phyloP scores from a whole-genome alignment of 2,797 vertebrate genomes.

The Prunella strophiata region DNA sequence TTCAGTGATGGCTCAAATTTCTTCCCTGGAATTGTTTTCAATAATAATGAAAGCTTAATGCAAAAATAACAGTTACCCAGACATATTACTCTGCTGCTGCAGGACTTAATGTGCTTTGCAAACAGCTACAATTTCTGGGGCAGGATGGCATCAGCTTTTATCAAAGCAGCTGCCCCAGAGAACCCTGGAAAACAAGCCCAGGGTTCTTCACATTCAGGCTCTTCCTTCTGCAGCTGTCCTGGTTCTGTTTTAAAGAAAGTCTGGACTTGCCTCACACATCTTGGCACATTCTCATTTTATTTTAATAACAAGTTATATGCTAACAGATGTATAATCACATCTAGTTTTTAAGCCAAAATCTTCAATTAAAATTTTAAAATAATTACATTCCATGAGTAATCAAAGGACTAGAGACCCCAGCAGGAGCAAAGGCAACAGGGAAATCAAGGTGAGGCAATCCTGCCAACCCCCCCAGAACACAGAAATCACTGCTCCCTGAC shows the following conservation, averaged over 20 bases:
- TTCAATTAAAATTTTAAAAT: not conserved
- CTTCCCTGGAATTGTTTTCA: slow-evolving; percentile 29
- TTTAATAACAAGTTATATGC: not conserved
- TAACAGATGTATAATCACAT: not conserved
- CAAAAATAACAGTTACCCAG: not conserved
- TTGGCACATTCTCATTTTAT: not conserved
- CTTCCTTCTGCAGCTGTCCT: not conserved
- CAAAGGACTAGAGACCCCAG: not conserved
- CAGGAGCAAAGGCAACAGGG: not conserved
- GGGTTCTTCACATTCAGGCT: not conserved
- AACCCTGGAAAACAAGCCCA: not conserved
- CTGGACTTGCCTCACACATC: not conserved
- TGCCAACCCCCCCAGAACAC: not conserved
- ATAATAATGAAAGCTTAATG: slow-evolving; percentile 21
- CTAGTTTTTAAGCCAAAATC: not conserved
- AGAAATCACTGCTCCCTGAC: not conserved
- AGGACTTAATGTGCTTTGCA: not conserved
- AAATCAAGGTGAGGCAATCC: not conserved
- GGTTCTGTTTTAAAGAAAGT: not conserved
- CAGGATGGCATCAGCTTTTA: not conserved
- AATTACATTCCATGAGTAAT: not conserved
- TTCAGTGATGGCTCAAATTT: slow-evolving; percentile 34
- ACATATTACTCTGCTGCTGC: not conserved
- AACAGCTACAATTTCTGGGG: not conserved
- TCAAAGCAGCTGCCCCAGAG: not conserved